A percentile compares a stretch with the other conserved stretches of the same genome.
These are phyloP conservation scores for Bombus sibiricus DNA, from an alignment of 1,140 invertebrate species.

Conservation along the genomic window DNA sequence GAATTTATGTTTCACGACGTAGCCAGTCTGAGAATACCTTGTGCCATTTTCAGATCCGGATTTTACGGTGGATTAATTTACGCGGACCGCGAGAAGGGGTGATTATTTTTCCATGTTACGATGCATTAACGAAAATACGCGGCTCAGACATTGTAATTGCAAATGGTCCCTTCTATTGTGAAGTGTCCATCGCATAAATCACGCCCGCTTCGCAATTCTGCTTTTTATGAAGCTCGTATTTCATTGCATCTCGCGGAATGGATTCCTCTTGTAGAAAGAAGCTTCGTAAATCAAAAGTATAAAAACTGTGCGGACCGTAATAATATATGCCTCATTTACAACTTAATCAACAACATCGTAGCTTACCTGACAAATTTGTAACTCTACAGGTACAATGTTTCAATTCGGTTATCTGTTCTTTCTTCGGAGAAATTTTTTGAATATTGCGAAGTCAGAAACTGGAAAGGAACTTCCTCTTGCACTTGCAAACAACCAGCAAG, in stretches of 20 bases:
- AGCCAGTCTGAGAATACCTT: not conserved
- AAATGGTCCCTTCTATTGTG: slow-evolving; percentile 45
- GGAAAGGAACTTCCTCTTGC: too few species aligned
- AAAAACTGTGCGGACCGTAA: slow-evolving; percentile 2
- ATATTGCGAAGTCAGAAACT: not conserved
- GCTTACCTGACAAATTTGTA: not conserved
- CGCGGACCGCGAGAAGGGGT: not conserved
- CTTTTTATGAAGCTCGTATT: slow-evolving; percentile 48
- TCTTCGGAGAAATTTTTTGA: not conserved
- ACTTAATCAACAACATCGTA: slow-evolving; percentile 15
- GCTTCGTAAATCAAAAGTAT: slow-evolving; percentile 39
- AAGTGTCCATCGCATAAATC: slow-evolving; percentile 46
- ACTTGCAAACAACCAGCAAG: fast-evolving
- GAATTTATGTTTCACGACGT: not conserved
- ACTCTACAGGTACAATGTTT: not conserved
- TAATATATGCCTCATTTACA: slow-evolving; percentile 27
- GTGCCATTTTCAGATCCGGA: not conserved
- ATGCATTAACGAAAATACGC: slow-evolving; percentile 35
- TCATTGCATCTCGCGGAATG: slow-evolving; percentile 40
- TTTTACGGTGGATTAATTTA: slow-evolving; percentile 17
- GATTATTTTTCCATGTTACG: slow-evolving; percentile 24
- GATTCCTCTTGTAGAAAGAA: slow-evolving; percentile 32
- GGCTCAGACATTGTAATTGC: slow-evolving; percentile 42
- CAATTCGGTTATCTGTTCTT: not conserved
- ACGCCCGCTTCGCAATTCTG: slow-evolving; percentile 29